Evolutionary conservation across 2,888 invertebrate species (phyloP), one percentile per base, ranked within the genome.

Genomic region (Callosobruchus maculatus): DNA sequence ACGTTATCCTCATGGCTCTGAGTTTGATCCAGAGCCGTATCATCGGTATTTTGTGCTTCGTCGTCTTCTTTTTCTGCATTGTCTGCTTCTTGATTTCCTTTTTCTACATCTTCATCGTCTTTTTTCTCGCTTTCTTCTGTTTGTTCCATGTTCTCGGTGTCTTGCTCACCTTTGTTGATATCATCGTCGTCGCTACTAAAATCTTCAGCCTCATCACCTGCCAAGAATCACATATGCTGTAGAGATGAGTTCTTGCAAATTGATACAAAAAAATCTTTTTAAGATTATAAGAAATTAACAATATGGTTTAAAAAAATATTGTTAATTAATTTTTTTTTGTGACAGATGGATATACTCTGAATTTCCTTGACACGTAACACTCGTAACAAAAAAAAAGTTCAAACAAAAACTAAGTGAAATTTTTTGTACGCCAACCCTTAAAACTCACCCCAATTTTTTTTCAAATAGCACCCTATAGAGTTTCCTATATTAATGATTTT

Each of bases 1-100:
- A 86, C 85, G 73, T 86, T 80, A 72, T 87, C 86, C 75, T 87
- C 85, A 70, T 86, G 83, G 21, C 86, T 84, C 76, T 83, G 82
- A 21, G 83, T 85, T 79, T 86, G 83, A 82, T 87, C 86, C 66
- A 84, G 75, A 71, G 73, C 82, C n/a, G 82, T 75, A 76, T 80
- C 78, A 67, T 73, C 70, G 0, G 76, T 75, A 84, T 83, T 75
- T 85, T 88, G 2, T 82, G 82, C 4, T 78, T 79, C 67, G 82
- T 85, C 75, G 82, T 84, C 73, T 70, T 78, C 75, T 20, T 76
- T 73, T 21, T 73, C 49, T 2, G 68, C 68, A 20, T 68, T 22
- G 21, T 76, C 74, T 71, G 71, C 77, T 67, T 83, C 78, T 9
- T 71, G 71, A 66, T 71, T 78, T 26, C 83, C 78, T 22, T 84